Evolutionary conservation across 1,140 invertebrate genomes (phyloP), one percentile per base, ranked within the genome.

Genomic region (Bombus consobrinus): DNA sequence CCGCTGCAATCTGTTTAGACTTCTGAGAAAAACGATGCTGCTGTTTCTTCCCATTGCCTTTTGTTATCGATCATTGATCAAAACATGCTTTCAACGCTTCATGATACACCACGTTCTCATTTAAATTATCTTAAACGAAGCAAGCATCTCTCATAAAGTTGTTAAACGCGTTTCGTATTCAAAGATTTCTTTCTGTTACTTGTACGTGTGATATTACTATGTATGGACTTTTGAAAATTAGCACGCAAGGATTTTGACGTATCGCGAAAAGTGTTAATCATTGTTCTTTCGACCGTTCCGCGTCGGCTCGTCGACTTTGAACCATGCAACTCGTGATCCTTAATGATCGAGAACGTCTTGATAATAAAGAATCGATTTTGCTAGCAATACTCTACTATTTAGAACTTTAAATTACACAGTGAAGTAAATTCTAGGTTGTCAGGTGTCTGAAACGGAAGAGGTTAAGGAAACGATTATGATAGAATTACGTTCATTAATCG

Each of bases 11-110:
- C 85, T 22, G 41, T 80, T 71, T 81, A 41, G 59, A 22, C 37
- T 87, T 85, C 86, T 66, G 34, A 85, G 76, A 88, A 88, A 80
- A 86, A 15, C 39, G 41, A 62, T 34, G 71, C 39, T 71, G 25
- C n/a, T 68, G 25, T 37, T 79, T 39, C 8, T 18, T 34, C 10
- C 6, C 13, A 73, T 86, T 34, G 47, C 34, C 66, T 34, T 34
- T 9, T 72, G 79, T 53, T 66, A 32, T 86, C 53, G 62, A 59
- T 18, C 64, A 25, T 39, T 15, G 68, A 68, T 41, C 47, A 18
- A 28, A 66, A 18, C 39, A 28, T 18, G 68, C 28, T 3, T 68
- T 32, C 28, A 39, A 18, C 37, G 28, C 37, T 9, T n/a, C 74
- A 2, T 10, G 39, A n/a, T 41, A 0, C 15, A 28, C 13, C 13